These are phyloP conservation scores for Pardalotus punctatus DNA, from an alignment of 2,113 vertebrate genomes.

Conservation along the genomic window DNA sequence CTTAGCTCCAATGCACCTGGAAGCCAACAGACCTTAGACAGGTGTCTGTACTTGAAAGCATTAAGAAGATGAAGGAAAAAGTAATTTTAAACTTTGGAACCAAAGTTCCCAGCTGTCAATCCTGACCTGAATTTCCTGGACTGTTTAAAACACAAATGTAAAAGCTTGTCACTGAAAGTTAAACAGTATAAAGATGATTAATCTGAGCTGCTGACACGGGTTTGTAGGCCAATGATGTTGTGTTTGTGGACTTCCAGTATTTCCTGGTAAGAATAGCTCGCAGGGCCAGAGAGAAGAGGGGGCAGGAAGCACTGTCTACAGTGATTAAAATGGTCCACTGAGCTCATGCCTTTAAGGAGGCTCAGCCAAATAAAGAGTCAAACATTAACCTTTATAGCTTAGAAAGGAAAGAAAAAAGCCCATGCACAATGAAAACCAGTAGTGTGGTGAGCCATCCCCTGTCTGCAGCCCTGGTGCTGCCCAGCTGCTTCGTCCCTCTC, in stretches of 20 bases:
- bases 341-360: conserved; percentile 41
- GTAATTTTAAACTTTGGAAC: not conserved
- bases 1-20: not conserved
- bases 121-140: not conserved
- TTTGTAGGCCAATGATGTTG: not conserved
- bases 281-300: not conserved
- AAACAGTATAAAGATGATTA: not conserved
- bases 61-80: not conserved
- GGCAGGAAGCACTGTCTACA: conserved; percentile 17
- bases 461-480: not conserved
- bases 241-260: not conserved
- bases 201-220: not conserved
- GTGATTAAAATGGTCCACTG: conserved; percentile 52
- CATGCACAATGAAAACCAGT: not conserved
- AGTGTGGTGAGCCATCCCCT: not conserved
- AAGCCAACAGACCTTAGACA: not conserved
- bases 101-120: not conserved
- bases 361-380: not conserved
- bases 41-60: not conserved
- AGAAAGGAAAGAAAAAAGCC: not conserved
- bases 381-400: conserved; percentile 19
- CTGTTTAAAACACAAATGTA: not conserved
- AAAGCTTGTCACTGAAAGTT: conserved; percentile 6
- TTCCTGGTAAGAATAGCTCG: conserved; percentile 9
- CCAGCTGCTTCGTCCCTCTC: not conserved